These are phyloP conservation scores for Drosophila macrospina DNA, from an alignment of 2,888 invertebrate genomes.

Conservation along the genomic window DNA sequence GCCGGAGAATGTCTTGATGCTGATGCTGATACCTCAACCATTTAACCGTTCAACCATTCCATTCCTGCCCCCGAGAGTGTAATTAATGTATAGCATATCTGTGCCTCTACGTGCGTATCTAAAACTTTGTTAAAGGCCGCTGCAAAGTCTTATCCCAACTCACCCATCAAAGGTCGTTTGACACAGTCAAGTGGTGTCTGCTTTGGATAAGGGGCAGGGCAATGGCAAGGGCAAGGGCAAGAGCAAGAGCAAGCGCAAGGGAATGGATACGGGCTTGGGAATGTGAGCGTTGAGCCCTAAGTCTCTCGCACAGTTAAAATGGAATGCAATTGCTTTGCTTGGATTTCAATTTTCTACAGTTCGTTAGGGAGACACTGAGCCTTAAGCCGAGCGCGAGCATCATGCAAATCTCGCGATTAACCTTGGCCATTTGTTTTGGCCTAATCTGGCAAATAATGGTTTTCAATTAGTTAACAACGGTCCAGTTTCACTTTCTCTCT, in stretches of 20 bases:
- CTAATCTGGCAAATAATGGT: constrained; percentile 77
- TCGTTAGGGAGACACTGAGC: constrained; percentile 57
- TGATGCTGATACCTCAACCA: constrained; percentile 2
- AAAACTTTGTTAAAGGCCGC: constrained; percentile 71
- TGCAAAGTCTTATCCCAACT: constrained; percentile 60
- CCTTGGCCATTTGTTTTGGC: constrained; percentile 78
- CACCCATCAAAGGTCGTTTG: constrained; percentile 76
- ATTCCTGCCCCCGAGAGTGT: constrained; percentile 40
- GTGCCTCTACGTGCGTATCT: constrained; percentile 71
- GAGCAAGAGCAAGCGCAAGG: neutral
- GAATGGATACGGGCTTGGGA: constrained; percentile 4
- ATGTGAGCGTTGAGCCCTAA: constrained; percentile 20
- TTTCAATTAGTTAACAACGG: constrained; percentile 77
- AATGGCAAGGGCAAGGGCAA: neutral
- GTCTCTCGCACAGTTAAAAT: constrained; percentile 57
- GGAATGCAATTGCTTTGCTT: constrained; percentile 72
- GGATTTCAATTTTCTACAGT: constrained; percentile 65
- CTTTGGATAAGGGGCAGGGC: constrained; percentile 1
- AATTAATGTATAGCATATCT: constrained; percentile 66
- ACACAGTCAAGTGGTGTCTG: constrained; percentile 63
- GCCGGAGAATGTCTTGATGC: constrained; percentile 51
- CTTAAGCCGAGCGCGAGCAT: constrained; percentile 21
- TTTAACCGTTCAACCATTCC: neutral
- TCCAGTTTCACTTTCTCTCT: constrained; percentile 62
- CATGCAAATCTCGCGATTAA: constrained; percentile 74